Evolutionary conservation across 2,888 invertebrate genomes (phyloP), one percentile per base, ranked within the genome.

Genomic region (Trichopoda pennipes): DNA sequence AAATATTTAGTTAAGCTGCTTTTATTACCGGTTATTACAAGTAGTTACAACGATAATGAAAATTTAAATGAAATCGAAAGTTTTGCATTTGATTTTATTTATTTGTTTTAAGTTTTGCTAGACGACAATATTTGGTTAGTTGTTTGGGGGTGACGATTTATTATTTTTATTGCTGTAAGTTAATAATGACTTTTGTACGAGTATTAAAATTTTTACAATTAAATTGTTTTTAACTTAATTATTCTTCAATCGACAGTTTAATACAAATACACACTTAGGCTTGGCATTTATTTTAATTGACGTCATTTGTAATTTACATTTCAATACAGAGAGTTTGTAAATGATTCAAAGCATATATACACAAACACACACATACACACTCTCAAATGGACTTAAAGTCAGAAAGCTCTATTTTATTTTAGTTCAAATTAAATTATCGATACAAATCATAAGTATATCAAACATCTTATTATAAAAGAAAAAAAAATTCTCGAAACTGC

Each of bases 51-150:
- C 32, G 38, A 42, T 53, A 56, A 44, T 23, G 19, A 38, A 38
- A 38, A 60, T 76, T 58, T 49, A 56, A 81, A 72, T 75, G 79
- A 82, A 82, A 82, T 79, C 49, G 79, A 82, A 82, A 82, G 82
- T 79, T 49, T 56, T 70, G 63, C 72, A 58, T 76, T 55, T 38
- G 38, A 55, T 49, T 63, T 61, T 44, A 21, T 10, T 38, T 69
- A 66, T 49, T 63, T 49, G 28, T 47, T 74, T 51, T 42, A 42
- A 44, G 42, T 61, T 56, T 47, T 21, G 9, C 28, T 75, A 42
- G 42, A 56, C 64, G 21, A 44, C 16, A 35, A 4, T 38, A 14
- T 42, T 8, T 17, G 21, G 17, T 69, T 19, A 2, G 1, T 44
- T 7, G 28, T 6, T n/a, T 74, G 17, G 3, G 38, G 12, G 38